Percentiles rank a stretch among this genome's conserved stretches.
phyloP scores from a whole-genome alignment of 2,113 vertebrate genomes.

The Arvicanthis niloticus region DNA sequence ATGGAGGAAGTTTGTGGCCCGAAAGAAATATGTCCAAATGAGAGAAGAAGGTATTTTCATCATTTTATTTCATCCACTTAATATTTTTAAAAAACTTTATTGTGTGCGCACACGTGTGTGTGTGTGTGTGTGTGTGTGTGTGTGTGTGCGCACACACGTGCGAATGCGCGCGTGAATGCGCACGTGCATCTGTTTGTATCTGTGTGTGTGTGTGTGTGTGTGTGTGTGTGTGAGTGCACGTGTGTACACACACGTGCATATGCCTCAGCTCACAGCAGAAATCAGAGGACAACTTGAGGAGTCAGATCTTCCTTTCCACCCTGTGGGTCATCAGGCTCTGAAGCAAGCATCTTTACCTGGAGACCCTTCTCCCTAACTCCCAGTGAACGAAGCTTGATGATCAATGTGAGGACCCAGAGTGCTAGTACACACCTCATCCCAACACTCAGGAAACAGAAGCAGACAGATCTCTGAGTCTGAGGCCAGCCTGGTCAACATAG shows the following conservation, averaged over 20 bases:
- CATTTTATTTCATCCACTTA: neutral
- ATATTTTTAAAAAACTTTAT: neutral
- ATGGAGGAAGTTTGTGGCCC: slow-evolving; percentile 94
- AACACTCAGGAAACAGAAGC: neutral
- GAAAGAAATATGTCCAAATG: slow-evolving; percentile 98
- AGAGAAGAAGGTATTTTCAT: slow-evolving; percentile 94
- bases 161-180: too few species aligned
- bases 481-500: neutral
- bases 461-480: neutral
- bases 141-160: rapidly evolving
- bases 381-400: neutral
- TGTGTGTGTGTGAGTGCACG: neutral
- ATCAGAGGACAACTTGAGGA: neutral
- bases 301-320: neutral
- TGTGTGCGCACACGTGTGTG: too few species aligned
- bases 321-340: neutral
- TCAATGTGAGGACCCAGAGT: too few species aligned
- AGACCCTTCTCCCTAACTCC: too few species aligned
- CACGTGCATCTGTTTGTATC: too few species aligned
- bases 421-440: neutral
- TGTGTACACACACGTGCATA: rapidly evolving
- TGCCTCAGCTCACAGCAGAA: neutral
- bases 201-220: neutral
- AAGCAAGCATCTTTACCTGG: neutral
- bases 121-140: neutral